These are phyloP conservation scores for Seriola rivoliana DNA, from an alignment of 2,113 vertebrate species.

Conservation along the genomic window DNA sequence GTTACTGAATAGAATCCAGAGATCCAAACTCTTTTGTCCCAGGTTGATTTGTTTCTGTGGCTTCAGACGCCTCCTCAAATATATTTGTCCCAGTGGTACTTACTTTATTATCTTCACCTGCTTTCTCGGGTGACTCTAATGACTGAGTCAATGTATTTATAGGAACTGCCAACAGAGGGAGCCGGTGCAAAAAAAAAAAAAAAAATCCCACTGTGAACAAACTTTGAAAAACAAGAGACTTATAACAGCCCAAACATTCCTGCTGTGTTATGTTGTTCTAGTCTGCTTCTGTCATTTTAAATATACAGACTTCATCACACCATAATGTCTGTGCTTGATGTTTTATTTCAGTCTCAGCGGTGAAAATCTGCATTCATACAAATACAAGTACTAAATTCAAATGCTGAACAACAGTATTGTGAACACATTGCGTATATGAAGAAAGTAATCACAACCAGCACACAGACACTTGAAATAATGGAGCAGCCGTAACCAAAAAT, in stretches of 20 bases:
- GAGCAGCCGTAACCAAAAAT: constrained; percentile 54
- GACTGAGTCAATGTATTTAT: not conserved
- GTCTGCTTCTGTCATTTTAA: not conserved
- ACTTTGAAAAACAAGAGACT: not conserved
- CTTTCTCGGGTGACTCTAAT: not conserved
- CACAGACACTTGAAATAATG: constrained; percentile 31
- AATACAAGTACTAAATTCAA: constrained; percentile 61
- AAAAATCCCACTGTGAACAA: not conserved
- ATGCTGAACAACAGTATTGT: constrained; percentile 46
- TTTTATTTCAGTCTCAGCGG: constrained; percentile 76
- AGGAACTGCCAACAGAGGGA: constrained; percentile 62
- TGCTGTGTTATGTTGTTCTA: not conserved
- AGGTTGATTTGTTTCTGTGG: no score
- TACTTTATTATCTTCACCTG: not conserved
- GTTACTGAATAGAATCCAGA: not conserved
- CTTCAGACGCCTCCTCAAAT: not conserved
- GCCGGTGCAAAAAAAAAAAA: constrained; percentile 10
- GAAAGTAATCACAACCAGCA: constrained; percentile 44
- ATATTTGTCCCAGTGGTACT: not conserved
- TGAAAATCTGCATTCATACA: constrained; percentile 72
- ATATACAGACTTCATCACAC: not conserved
- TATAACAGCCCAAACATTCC: accelerated
- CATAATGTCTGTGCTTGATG: not conserved
- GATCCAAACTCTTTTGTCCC: not conserved
- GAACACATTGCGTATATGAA: constrained; percentile 29